phyloP scores from a whole-genome alignment of 1,140 invertebrate species.

The Gonatopus flavifemur region DNA sequence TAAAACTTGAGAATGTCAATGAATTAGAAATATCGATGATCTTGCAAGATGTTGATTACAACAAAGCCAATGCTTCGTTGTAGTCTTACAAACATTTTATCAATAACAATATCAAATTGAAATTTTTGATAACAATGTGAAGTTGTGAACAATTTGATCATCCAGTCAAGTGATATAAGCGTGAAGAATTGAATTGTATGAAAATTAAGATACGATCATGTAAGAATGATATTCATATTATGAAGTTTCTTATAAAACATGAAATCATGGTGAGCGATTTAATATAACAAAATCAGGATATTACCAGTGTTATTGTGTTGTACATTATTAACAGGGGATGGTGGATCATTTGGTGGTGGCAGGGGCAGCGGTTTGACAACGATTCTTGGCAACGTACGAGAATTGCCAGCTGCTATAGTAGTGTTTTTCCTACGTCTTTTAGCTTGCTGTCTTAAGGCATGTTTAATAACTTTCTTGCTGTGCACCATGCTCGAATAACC shows the following conservation, averaged over 20 bases:
- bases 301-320: conserved; percentile 46
- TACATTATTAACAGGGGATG: conserved; percentile 39
- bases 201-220: not conserved
- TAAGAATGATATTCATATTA: conserved; percentile 2
- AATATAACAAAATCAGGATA: not conserved
- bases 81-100: no score
- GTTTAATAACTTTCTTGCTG: conserved; percentile 68
- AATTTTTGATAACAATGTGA: no score
- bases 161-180: no score
- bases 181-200: no score
- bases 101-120: no score
- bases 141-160: no score
- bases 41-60: no score
- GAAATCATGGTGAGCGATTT: not conserved
- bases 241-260: not conserved
- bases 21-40: no score
- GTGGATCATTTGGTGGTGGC: conserved; percentile 53
- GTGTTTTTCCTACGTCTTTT: conserved; percentile 77
- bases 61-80: no score
- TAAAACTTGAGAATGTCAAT: no score
- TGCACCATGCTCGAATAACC: conserved; percentile 55
- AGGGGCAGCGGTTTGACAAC: conserved; percentile 71
- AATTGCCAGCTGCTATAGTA: conserved; percentile 70
- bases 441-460: conserved; percentile 75
- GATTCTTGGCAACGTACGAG: conserved; percentile 67